Base-by-base conservation (phyloP, 2,797 vertebrate genomes). In the Meriones psammophilus region DNA sequence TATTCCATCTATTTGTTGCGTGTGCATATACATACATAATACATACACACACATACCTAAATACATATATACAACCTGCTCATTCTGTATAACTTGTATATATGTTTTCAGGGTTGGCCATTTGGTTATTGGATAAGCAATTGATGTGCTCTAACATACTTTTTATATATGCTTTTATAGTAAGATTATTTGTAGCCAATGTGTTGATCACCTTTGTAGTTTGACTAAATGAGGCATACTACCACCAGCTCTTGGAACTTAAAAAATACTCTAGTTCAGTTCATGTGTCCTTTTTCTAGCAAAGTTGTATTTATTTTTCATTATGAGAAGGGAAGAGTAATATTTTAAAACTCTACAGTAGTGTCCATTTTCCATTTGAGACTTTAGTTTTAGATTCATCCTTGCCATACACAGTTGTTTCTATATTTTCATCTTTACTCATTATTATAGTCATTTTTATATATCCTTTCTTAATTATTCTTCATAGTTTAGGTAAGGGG, bases 191-290 rank as follows among this genome's bases (percentile, higher is more conserved):
- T 85, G 62, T 30, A 80, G 69, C 74, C 42, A 64, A 93, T 54
- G 6, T 78, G 36, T 84, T 89, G 73, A 66, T 92, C 2, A 64
- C 15, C 26, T 28, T 15, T 54, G 24, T 91, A 17, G 22, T 66
- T 91, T 89, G 10, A n/a, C 64, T 94, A 89, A 83, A 85, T 91
- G 78, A 92, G 88, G 50, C 39, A 90, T 86, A 68, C 46, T 54
- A 88, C 13, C 15, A 87, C 39, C 24, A 81, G 8, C 54, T 96
- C 26, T 86, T 90, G 39, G 36, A 88, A 69, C 39, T 94, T 96
- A 88, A 88, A 90, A 93, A 96, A n/a, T 93, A 73, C 36, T 95
- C 91, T 50, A 36, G 3, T 91, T 96, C 95, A 36, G 3, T 91
- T 96, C 95, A n/a, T 92, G 0, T 84, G 36, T 84, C 30, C 10